phyloP scores from a whole-genome alignment of 2,797 vertebrate species.

The Artibeus lituratus region DNA sequence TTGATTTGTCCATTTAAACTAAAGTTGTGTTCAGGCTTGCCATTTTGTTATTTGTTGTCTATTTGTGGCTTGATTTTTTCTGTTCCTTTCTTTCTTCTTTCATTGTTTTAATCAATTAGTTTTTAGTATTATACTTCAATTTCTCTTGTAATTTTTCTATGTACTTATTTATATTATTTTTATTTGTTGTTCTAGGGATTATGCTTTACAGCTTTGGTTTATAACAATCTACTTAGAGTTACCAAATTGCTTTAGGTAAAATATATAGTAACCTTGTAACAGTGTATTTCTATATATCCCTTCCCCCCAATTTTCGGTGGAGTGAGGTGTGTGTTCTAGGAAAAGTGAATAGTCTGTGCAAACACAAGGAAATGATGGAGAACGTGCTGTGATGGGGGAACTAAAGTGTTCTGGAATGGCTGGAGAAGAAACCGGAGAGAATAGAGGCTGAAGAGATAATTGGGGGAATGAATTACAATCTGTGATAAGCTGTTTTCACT shows the following conservation, averaged over 20 bases:
- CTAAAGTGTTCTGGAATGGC: background rate
- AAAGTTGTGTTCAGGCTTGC: background rate
- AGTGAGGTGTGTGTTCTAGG: background rate
- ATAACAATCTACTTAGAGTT: background rate
- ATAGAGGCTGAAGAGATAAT: background rate
- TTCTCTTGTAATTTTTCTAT: background rate
- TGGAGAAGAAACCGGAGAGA: background rate
- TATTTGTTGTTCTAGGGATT: background rate
- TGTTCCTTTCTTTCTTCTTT: background rate
- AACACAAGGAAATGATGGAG: background rate
- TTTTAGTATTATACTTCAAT: background rate
- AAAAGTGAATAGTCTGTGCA: background rate
- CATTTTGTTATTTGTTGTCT: background rate
- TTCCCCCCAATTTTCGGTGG: background rate
- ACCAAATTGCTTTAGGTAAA: background rate
- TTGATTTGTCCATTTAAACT: background rate
- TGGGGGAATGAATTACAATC: constrained; percentile 33
- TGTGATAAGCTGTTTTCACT: constrained; percentile 15
- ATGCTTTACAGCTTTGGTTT: background rate
- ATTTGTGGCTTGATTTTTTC: background rate
- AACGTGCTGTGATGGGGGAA: background rate
- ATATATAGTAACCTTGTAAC: background rate
- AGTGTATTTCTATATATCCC: background rate
- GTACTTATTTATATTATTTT: background rate
- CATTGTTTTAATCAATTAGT: background rate